These are phyloP conservation scores for Drosophila burlai DNA, from an alignment of 1,140 invertebrate species.

Conservation along the genomic window DNA sequence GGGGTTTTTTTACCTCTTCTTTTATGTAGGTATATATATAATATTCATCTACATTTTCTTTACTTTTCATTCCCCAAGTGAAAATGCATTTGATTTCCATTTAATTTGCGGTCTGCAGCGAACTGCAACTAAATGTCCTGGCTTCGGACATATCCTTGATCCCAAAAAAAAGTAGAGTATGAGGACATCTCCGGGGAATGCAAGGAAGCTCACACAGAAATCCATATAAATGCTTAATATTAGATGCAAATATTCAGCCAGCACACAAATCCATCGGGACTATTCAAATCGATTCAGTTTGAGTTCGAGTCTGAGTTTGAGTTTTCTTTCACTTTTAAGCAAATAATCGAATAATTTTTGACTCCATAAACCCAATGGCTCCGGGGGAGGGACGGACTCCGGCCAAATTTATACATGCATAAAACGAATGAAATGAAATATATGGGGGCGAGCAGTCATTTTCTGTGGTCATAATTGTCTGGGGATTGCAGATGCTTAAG, in stretches of 20 bases:
- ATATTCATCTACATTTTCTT: conserved; percentile 29
- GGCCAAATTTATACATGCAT: not conserved
- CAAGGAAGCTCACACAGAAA: conserved; percentile 19
- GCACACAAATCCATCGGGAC: conserved; percentile 16
- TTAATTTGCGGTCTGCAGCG: conserved; percentile 66
- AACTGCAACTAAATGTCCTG: conserved; percentile 37
- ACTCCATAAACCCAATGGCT: conserved; percentile 4
- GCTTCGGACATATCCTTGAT: conserved; percentile 29
- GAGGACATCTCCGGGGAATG: conserved; percentile 6
- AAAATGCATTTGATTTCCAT: conserved; percentile 73
- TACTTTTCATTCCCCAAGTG: conserved; percentile 7
- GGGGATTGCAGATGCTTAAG: conserved; percentile 19
- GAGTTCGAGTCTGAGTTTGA: conserved; percentile 4
- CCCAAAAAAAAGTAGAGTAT: not conserved
- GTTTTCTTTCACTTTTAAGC: conserved; percentile 26
- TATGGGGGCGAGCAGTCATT: conserved; percentile 11
- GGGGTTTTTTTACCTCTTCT: not conserved
- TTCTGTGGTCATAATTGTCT: conserved; percentile 25
- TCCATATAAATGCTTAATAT: conserved; percentile 51
- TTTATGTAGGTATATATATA: not conserved
- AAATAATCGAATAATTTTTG: conserved; percentile 49
- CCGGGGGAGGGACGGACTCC: not conserved
- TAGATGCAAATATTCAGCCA: conserved; percentile 31
- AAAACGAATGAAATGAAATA: conserved; percentile 4
- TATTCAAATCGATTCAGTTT: conserved; percentile 37